Conservation (phyloP, 2,888 invertebrate species). For the Pammene aurita region DNA sequence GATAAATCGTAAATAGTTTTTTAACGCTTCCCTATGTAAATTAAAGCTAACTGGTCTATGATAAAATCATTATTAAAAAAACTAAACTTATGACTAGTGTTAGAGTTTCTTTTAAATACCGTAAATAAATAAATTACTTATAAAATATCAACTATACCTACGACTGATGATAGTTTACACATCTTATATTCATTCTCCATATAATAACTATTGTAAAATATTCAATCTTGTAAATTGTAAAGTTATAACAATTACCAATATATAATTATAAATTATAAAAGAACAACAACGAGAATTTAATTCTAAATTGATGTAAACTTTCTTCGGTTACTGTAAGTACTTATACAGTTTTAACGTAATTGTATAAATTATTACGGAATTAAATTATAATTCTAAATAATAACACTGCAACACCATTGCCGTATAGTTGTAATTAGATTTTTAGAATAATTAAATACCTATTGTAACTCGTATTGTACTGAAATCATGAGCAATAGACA, state of each 20-base stretch:
- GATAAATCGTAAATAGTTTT: slow-evolving; percentile 38
- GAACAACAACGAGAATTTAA: slow-evolving; percentile 80
- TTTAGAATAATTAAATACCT: slow-evolving; percentile 54
- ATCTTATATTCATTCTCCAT: slow-evolving; percentile 60
- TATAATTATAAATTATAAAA: slow-evolving; percentile 48
- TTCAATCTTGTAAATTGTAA: slow-evolving; percentile 46
- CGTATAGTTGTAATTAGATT: slow-evolving; percentile 57
- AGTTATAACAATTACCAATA: slow-evolving; percentile 50
- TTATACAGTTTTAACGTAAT: slow-evolving; percentile 51
- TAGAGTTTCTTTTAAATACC: slow-evolving; percentile 45
- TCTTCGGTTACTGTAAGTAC: slow-evolving; percentile 49
- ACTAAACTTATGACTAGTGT: slow-evolving; percentile 53
- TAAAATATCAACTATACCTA: slow-evolving; percentile 62
- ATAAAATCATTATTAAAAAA: slow-evolving; percentile 41
- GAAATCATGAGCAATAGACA: slow-evolving; percentile 71
- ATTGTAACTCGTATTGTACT: slow-evolving; percentile 60
- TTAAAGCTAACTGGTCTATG: slow-evolving; percentile 31
- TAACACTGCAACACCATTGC: slow-evolving; percentile 72
- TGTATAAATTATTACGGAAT: slow-evolving; percentile 43
- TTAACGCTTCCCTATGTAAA: slow-evolving; percentile 40
- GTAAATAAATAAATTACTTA: slow-evolving; percentile 45
- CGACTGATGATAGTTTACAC: slow-evolving; percentile 75
- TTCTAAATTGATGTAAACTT: slow-evolving; percentile 78
- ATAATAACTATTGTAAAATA: slow-evolving; percentile 50
- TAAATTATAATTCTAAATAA: slow-evolving; percentile 49